A percentile compares a stretch with the other conserved stretches of the same genome.
Conservation (phyloP, 2,888 invertebrate species). For the Plemyria rubiginata region DNA sequence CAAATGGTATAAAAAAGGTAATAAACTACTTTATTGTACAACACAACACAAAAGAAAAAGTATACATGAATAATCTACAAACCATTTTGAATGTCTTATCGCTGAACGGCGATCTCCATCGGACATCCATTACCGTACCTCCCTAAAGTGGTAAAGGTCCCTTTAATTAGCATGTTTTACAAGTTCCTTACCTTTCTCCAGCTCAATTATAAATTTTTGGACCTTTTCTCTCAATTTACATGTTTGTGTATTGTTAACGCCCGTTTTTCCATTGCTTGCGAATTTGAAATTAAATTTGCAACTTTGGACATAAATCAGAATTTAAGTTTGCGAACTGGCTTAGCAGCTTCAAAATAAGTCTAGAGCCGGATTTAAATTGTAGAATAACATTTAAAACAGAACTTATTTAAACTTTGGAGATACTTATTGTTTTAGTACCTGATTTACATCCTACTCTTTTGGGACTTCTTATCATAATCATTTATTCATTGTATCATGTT, state of each 20-base stretch:
- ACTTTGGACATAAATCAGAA: constrained; percentile 31
- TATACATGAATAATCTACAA: too few relatives aligned
- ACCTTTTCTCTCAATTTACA: constrained; percentile 36
- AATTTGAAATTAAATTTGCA: constrained; percentile 15
- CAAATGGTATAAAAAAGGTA: too few relatives aligned
- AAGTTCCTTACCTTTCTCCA: constrained; percentile 23
- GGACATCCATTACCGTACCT: too few relatives aligned
- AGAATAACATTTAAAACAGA: constrained; percentile 9
- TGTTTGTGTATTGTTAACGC: constrained; percentile 27
- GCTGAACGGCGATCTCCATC: too few relatives aligned
- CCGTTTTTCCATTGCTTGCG: constrained; percentile 23
- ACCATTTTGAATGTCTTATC: too few relatives aligned
- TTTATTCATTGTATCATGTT: too few relatives aligned
- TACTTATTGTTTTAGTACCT: too few relatives aligned
- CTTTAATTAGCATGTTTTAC: constrained; percentile 37
- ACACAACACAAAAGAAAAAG: too few relatives aligned
- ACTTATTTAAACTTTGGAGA: constrained; percentile 10
- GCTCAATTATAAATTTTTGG: constrained; percentile 37
- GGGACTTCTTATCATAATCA: too few relatives aligned
- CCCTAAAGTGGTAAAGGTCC: too few relatives aligned
- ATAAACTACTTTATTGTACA: too few relatives aligned
- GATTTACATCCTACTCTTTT: too few relatives aligned
- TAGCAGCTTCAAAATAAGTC: constrained; percentile 8
- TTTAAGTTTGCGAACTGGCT: constrained; percentile 17
- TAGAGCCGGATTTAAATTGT: constrained; percentile 14